Evolutionary conservation across 2,113 vertebrate genomes (phyloP), one percentile per base, ranked within the genome.

Genomic region (Taxidea taxus): DNA sequence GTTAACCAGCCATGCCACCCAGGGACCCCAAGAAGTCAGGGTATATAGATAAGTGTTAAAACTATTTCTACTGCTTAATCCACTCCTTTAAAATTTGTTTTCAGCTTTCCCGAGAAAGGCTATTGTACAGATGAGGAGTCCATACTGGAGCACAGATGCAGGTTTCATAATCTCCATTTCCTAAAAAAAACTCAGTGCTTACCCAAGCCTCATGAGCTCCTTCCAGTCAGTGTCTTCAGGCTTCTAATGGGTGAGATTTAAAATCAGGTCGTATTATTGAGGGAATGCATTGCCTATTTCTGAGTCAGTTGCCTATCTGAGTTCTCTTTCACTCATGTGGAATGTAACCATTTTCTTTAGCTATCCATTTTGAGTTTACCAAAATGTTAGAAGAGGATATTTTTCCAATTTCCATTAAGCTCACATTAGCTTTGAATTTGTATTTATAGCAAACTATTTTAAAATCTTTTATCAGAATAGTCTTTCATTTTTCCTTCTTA

Each of bases 341-440:
- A 70, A 54, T 68, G 27, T n/a, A 58, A n/a, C 29, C 3, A 62
- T 70, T 88, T 85, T 77, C 85, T 54, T 75, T 70, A 80, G 4
- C 47, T 72, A 47, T 8, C 13, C 16, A 84, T 64, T 75, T 81
- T 37, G 2, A 94, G 27, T 95, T 90, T 49, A 90, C 10, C 23
- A 84, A 31, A 90, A 87, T 25, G 0, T 62, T 34, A 14, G 51
- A 39, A 64, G 90, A 5, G 0, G 4, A 51, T 12, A 56, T 72
- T 78, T 95, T 91, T 77, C 9, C 6, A 72, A 7, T 84, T 92
- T 96, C 16, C 25, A 78, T 77, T 51, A 90, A 89, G 20, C 2
- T 64, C 39, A 51, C 29, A 81, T 49, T 62, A 49, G 7, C n/a
- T 83, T 49, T 80, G 39, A n/a, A 68, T 89, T 78, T 89, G 4